Evolutionary conservation across 2,113 vertebrate species (phyloP).

Genomic region (Podarcis cretensis): DNA sequence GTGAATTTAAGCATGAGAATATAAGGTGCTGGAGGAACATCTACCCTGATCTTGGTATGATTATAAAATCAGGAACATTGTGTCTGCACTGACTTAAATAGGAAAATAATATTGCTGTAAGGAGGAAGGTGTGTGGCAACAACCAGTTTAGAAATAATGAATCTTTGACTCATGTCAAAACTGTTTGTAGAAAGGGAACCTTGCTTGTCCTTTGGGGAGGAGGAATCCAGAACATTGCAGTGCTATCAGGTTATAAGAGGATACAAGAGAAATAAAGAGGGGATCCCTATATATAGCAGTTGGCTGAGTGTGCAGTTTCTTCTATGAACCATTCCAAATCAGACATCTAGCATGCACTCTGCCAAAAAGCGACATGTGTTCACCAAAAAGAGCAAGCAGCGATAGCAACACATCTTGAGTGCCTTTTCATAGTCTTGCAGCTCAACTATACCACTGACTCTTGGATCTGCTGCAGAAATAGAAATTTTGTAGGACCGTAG

Average conservation of each 20-base stretch:
- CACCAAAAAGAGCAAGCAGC: background rate
- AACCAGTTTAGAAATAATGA: background rate
- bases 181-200: background rate
- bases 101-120: background rate
- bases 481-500: background rate
- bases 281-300: background rate
- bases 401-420: background rate
- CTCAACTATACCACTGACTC: background rate
- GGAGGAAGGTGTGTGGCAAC: background rate
- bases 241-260: conserved; percentile 9
- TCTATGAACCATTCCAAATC: conserved; percentile 7
- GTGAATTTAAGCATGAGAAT: background rate
- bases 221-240: background rate
- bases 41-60: background rate
- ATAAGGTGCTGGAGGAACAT: background rate
- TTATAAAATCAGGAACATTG: background rate
- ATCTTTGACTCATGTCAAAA: background rate
- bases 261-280: background rate
- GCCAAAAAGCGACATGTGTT: conserved; percentile 4
- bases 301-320: conserved; percentile 8
- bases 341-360: background rate
- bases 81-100: background rate
- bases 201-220: background rate
- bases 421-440: background rate
- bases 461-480: background rate